Conservation (phyloP, 2,888 invertebrate species). For the Argyresthia goedartella region DNA sequence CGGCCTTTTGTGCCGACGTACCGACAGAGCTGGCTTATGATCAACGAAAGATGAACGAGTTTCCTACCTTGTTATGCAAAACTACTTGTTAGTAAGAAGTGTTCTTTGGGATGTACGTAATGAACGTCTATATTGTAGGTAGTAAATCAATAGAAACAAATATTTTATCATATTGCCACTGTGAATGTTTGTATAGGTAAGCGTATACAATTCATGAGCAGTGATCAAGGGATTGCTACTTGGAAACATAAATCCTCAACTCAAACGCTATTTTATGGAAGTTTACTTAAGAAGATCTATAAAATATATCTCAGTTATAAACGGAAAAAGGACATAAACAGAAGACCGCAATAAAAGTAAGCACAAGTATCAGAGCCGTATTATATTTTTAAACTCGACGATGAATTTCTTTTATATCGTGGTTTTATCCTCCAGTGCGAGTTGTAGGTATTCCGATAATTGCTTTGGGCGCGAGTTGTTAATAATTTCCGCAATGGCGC, state of each 20-base stretch:
- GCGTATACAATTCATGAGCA: too few relatives aligned
- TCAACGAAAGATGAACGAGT: too few relatives aligned
- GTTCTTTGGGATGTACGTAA: background rate
- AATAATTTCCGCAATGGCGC: background rate
- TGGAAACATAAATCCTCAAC: background rate
- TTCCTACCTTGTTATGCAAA: too few relatives aligned
- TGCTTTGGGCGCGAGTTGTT: background rate
- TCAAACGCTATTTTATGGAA: conserved; percentile 27
- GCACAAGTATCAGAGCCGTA: conserved; percentile 26
- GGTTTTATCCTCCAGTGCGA: background rate
- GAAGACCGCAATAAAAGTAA: conserved; percentile 40
- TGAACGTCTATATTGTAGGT: background rate
- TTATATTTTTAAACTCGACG: conserved; percentile 22
- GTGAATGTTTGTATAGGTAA: too few relatives aligned
- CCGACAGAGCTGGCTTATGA: too few relatives aligned
- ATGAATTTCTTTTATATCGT: conserved; percentile 9
- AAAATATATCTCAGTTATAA: conserved; percentile 43
- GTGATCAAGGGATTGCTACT: background rate
- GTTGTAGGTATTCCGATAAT: background rate
- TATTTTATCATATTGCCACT: too few relatives aligned
- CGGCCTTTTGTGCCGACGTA: background rate
- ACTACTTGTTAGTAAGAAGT: too few relatives aligned
- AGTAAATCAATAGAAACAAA: too few relatives aligned
- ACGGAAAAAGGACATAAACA: conserved; percentile 29
- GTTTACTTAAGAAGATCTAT: conserved; percentile 25